Conservation (phyloP, 2,797 vertebrate species). For the Sphenodon punctatus region DNA sequence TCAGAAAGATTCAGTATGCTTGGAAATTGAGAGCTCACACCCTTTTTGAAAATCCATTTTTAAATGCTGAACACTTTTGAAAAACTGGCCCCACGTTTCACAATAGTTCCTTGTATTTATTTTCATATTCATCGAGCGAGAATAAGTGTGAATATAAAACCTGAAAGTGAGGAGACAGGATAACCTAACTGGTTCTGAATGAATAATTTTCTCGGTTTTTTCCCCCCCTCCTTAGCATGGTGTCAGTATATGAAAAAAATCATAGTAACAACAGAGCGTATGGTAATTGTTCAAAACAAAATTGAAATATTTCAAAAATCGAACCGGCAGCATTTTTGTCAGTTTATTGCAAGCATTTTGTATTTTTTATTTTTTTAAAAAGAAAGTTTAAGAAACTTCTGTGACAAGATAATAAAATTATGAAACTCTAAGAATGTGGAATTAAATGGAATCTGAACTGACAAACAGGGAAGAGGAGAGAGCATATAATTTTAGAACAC, state of each 20-base stretch:
- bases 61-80: too few relatives aligned
- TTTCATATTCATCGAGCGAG: constrained; percentile 37
- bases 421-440: constrained; percentile 69
- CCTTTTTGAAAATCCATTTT: too few relatives aligned
- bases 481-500: constrained; percentile 83
- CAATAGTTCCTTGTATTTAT: constrained; percentile 51
- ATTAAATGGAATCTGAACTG: constrained; percentile 81
- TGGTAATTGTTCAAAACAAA: constrained; percentile 74
- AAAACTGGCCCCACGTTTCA: too few relatives aligned
- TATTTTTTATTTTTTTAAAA: constrained; percentile 42
- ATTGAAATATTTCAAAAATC: constrained; percentile 80
- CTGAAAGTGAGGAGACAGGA: constrained; percentile 62
- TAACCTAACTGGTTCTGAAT: constrained; percentile 69
- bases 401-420: constrained; percentile 81
- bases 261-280: constrained; percentile 49
- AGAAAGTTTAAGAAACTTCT: constrained; percentile 80
- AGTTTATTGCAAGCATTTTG: constrained; percentile 74
- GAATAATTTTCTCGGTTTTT: constrained; percentile 68
- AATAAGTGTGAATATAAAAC: constrained; percentile 57
- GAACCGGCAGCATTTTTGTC: constrained; percentile 74
- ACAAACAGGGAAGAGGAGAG: constrained; percentile 77
- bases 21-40: too few relatives aligned
- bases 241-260: constrained; percentile 65
- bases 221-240: constrained; percentile 53
- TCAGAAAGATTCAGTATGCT: too few relatives aligned